Evolutionary conservation across 2,888 invertebrate genomes (phyloP), one percentile per base, ranked within the genome.

Genomic region (Ametastegia equiseti): DNA sequence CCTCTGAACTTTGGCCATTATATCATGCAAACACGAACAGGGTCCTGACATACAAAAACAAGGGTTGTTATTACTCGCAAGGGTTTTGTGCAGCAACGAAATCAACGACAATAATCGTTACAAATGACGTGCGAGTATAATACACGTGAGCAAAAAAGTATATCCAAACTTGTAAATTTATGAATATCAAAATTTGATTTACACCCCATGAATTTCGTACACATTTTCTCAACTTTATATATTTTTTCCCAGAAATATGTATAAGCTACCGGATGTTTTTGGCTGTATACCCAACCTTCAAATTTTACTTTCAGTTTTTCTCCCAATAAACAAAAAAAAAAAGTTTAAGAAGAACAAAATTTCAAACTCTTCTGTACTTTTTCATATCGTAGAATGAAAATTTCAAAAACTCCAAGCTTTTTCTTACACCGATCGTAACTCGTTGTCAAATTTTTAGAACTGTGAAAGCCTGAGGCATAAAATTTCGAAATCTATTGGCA

Each of bases 41-140:
- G 13, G 60, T 30, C 5, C n/a, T 60, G 30, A 60, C 60, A 30
- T 60, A 60, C 60, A 15, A 60, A 60, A 60, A 60, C 60, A 60
- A 60, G 60, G 60, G 60, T 60, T 60, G 60, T 60, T 60, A 60
- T 60, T 60, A 60, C 60, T 60, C 60, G 30, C 60, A 30, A 60
- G 60, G 60, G 60, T 30, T 60, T 30, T 30, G 15, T 30, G 2
- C 30, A 4, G 60, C 60, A 30, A 15, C 30, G 60, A 30, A 30
- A 60, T 60, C 13, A 60, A 60, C 60, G 23, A 60, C 60, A 15
- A n/a, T n/a, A n/a, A 11, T 60, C 30, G 60, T 30, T 6, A 30
- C 4, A 13, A 15, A 15, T 47, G 47, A 15, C 4, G 13, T 9
- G 15, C 15, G n/a, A 1, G n/a, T 42, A 42, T 42, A 9, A 42